Percentiles rank a stretch among this genome's conserved stretches.
These are phyloP conservation scores for Montipora capricornis DNA, from an alignment of 64 coral and sea anemone species.

Conservation along the genomic window DNA sequence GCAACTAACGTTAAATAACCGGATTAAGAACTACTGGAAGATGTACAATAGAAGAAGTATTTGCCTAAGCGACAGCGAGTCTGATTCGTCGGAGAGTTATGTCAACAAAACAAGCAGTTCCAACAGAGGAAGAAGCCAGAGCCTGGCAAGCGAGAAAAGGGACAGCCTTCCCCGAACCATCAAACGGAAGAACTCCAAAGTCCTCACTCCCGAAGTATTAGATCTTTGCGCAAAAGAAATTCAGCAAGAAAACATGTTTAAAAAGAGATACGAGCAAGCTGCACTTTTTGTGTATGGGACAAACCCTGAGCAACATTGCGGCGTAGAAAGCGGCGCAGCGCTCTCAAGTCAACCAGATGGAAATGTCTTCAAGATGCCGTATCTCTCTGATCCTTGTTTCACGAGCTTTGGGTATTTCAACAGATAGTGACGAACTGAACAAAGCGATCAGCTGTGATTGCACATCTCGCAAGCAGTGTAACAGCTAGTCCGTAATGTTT, in stretches of 20 bases:
- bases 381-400: constrained; percentile 41
- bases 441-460: neutral
- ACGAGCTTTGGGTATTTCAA: constrained; percentile 24
- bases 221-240: constrained; percentile 53
- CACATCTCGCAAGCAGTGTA: too few species aligned
- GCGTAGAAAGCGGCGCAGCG: neutral
- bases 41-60: constrained; percentile 24
- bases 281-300: constrained; percentile 41
- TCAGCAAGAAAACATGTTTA: constrained; percentile 40
- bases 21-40: neutral
- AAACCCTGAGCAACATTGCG: constrained; percentile 16
- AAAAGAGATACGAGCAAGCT: constrained; percentile 42
- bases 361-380: constrained; percentile 37
- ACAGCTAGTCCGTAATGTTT: neutral
- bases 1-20: neutral
- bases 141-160: neutral
- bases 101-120: neutral
- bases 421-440: neutral
- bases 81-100: neutral
- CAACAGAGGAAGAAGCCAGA: neutral
- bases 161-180: neutral
- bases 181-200: constrained; percentile 27
- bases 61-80: constrained; percentile 2
- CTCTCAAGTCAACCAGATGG: constrained; percentile 17
- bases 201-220: constrained; percentile 25